Evolutionary conservation across 1,140 invertebrate genomes (phyloP), one percentile per base, ranked within the genome.

Genomic region (Tachypleus tridentatus): DNA sequence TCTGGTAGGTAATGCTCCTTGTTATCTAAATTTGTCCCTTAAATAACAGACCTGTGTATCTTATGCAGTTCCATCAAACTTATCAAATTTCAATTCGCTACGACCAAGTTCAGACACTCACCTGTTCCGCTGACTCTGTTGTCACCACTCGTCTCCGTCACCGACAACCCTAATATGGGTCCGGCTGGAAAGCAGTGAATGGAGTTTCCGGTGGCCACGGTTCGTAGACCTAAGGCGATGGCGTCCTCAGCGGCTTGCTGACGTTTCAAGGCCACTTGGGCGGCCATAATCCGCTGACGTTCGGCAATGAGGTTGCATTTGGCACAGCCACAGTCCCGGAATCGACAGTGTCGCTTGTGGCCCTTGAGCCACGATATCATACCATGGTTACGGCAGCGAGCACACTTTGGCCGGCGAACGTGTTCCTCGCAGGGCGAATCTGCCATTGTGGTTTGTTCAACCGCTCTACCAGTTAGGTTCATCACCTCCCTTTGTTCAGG

Each of bases 241-340:
- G 93, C 92, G 76, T 98, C 94, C 80, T 98, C 95, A 0, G 93
- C 93, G 0, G 94, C 94, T 80, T 98, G 94, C 77, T 97, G 93
- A 56, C 95, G 80, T 78, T 98, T 98, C 63, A 98, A 77, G 8
- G 94, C 93, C n/a, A 97, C 94, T 85, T 89, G 81, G 62, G 96
- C 96, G 47, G 96, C 96, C 94, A 97, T 98, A 8, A 97, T 95
- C n/a, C 93, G 77, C 75, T 98, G 94, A 57, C 94, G 76, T 77
- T 98, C 93, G 58, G 93, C 92, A 63, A 97, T 97, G 3, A 98
- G 80, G 10, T 91, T 91, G 76, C 91, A 93, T 69, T 88, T 90
- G 50, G 88, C 84, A 75, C 91, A 93, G 48, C 83, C 81, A 71
- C 94, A 98, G 73, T 86, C 86, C 67, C 89, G 84, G 72, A 92